Evolutionary conservation across 2,888 invertebrate species (phyloP).

Genomic region (Nemoura dubitans): DNA sequence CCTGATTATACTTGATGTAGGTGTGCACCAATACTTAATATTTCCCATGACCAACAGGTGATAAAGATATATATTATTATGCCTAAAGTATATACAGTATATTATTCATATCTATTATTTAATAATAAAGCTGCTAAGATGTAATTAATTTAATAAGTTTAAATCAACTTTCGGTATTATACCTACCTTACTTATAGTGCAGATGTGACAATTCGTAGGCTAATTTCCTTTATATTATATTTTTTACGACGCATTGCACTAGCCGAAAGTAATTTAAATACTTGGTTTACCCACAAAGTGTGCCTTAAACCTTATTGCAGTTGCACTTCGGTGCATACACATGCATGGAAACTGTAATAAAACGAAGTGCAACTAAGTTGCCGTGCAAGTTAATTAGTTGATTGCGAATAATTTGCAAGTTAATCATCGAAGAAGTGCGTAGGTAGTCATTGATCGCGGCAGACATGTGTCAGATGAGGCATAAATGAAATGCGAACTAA

Average conservation of each 20-base stretch:
- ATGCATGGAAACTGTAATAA: neutral
- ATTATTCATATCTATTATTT: neutral
- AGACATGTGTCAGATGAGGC: neutral
- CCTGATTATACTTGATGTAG: neutral
- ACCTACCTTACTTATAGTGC: neutral
- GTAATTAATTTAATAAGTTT: slow-evolving; percentile 12
- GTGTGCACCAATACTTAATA: neutral
- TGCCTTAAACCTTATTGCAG: neutral
- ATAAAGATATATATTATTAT: neutral
- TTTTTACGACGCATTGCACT: neutral
- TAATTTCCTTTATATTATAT: neutral
- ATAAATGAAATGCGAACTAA: too few relatives aligned
- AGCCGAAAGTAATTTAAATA: neutral
- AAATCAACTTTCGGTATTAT: neutral
- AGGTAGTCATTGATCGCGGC: neutral
- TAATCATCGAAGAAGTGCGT: neutral
- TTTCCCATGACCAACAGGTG: neutral
- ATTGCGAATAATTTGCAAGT: neutral
- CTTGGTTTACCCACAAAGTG: neutral
- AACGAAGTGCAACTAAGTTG: neutral
- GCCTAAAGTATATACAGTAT: neutral
- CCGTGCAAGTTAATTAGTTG: neutral
- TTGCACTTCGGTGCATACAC: neutral
- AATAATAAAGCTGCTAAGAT: neutral
- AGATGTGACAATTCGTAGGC: slow-evolving; percentile 5